Percentiles rank a stretch among this genome's conserved stretches.
phyloP scores from a whole-genome alignment of 2,797 vertebrate genomes.

The Tachyglossus aculeatus region DNA sequence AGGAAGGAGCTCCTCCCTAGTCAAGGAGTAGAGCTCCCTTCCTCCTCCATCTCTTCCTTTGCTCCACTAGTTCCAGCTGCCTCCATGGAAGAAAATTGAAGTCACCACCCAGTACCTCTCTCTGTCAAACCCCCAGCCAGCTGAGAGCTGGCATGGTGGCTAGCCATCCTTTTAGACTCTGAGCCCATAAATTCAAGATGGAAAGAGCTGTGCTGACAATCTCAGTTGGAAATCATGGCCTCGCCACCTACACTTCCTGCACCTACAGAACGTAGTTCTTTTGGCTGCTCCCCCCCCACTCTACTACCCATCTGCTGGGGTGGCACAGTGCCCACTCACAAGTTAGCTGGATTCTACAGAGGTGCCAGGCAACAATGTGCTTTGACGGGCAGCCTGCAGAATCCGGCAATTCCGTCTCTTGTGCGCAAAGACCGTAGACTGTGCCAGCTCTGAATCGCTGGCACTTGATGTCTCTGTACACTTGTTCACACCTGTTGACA shows the following conservation, averaged over 20 bases:
- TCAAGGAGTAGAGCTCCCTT: too few relatives aligned
- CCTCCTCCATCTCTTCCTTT: too few relatives aligned
- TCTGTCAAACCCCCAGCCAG: constrained; percentile 15
- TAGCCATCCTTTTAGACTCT: constrained; percentile 60
- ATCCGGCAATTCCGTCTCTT: constrained; percentile 72
- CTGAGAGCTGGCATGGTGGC: background rate
- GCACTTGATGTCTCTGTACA: constrained; percentile 61
- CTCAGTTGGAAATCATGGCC: constrained; percentile 66
- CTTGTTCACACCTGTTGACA: constrained; percentile 78
- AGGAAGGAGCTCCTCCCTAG: too few relatives aligned
- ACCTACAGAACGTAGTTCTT: constrained; percentile 67
- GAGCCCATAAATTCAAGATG: constrained; percentile 65
- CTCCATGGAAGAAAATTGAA: background rate
- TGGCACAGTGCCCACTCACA: constrained; percentile 74
- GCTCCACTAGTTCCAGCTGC: too few relatives aligned
- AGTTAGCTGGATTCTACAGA: constrained; percentile 74
- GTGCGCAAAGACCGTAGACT: constrained; percentile 63
- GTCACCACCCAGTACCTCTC: constrained; percentile 62
- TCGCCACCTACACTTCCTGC: constrained; percentile 67
- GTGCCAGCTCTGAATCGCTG: constrained; percentile 65
- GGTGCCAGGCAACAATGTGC: constrained; percentile 78
- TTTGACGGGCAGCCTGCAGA: constrained; percentile 75
- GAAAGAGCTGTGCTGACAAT: constrained; percentile 60
- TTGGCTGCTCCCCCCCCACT: constrained; percentile 61
- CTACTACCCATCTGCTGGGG: constrained; percentile 76